Base-by-base conservation (phyloP, 2,797 vertebrate genomes). In the Zalophus californianus region DNA sequence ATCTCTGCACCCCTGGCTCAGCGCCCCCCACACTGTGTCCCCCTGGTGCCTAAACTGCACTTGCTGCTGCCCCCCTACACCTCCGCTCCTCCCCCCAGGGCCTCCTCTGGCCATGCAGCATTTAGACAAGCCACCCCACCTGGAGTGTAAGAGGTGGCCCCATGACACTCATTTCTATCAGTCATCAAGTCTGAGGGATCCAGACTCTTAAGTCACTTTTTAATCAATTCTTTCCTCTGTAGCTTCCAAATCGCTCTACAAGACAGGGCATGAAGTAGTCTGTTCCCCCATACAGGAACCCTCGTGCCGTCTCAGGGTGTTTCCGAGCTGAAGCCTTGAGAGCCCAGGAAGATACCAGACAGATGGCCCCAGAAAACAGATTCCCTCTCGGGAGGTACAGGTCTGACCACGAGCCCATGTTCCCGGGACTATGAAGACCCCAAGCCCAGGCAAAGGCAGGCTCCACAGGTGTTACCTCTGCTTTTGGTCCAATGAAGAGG, bases 401-500 rank as follows among this genome's bases (percentile, higher is more conserved):
- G 35, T 60, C 64, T 85, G 77, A 41, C n/a, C 41, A 52, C 7
- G 12, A 58, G 58, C 14, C 21, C 66, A 89, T 3, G 32, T 15
- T 68, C 38, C 80, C 32, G 27, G 62, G 77, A 90, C 60, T 29
- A 58, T 41, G 32, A 93, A 14, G 62, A 86, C 73, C 58, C 86
- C 52, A 64, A 29, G 50, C 21, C n/a, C 21, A 56, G n/a, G 80
- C 48, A 77, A 25, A 77, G 75, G 56, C 10, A 35, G 73, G 64
- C 32, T 68, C 62, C 77, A 25, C 0, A 16, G 23, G 21, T 2
- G 16, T 94, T 98, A 99, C 99, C 99, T 99, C 99, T 92, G 99
- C 99, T 97, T 99, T 99, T 2, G 99, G 99, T 95, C 99, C 99
- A 0, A 99, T 99, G 98, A 99, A 99, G 32, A 99, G 98, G 96